phyloP scores from a whole-genome alignment of 2,113 vertebrate species.

The Tapirus terrestris region DNA sequence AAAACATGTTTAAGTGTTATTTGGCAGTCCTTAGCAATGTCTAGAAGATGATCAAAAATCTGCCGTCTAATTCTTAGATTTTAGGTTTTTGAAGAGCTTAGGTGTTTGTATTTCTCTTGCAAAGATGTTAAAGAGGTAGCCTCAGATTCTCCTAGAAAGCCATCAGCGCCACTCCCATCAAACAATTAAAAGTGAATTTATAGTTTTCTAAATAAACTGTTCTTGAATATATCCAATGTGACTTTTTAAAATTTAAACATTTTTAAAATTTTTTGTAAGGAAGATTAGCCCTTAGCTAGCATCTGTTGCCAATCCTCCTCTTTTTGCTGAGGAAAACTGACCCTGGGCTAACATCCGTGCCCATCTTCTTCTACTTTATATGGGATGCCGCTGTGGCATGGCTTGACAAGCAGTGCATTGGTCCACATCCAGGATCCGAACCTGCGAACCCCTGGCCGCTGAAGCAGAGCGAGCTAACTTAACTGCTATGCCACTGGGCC shows the following conservation, averaged over 20 bases:
- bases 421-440: too few relatives aligned
- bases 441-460: too few relatives aligned
- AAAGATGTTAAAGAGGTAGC: slow-evolving; percentile 5
- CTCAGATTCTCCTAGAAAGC: slow-evolving; percentile 16
- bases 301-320: too few relatives aligned
- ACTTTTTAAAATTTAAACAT: neutral
- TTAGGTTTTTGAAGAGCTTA: slow-evolving; percentile 49
- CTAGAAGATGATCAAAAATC: slow-evolving; percentile 23
- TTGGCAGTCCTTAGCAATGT: slow-evolving; percentile 23
- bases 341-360: too few relatives aligned
- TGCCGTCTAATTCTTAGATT: slow-evolving; percentile 4
- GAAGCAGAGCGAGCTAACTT: too few relatives aligned
- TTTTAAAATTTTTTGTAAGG: too few relatives aligned
- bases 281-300: too few relatives aligned
- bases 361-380: too few relatives aligned
- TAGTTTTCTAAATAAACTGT: slow-evolving; percentile 31
- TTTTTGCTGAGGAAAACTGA: too few relatives aligned
- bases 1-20: slow-evolving; percentile 40
- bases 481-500: too few relatives aligned
- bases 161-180: neutral
- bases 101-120: slow-evolving; percentile 20
- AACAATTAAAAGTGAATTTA: slow-evolving; percentile 37
- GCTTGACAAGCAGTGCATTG: too few relatives aligned
- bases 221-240: neutral
- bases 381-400: too few relatives aligned